Base-by-base conservation (phyloP, 2,888 invertebrate species). In the Lasioglossum lativentre region DNA sequence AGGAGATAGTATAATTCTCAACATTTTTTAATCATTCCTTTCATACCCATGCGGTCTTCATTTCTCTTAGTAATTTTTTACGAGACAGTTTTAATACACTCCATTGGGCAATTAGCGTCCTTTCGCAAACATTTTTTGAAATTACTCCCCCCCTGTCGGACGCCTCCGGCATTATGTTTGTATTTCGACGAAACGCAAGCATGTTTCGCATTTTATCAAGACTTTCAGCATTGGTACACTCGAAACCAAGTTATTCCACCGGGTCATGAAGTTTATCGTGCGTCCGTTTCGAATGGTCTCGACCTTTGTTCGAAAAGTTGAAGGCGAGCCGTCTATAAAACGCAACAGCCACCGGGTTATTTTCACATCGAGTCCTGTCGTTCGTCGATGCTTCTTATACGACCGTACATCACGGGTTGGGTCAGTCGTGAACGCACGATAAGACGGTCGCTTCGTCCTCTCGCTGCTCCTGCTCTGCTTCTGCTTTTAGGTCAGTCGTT, bases 401-500 rank as follows among this genome's bases (percentile, higher is more conserved):
- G 85, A 79, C 59, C 79, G 76, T 84, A 82, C 73, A 63, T 82
- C 71, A 75, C 68, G 38, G 47, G 19, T 52, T 47, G 66, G 47
- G 79, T 38, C 75, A 71, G 71, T 73, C 68, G 70, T 71, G 77
- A 73, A 52, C 74, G 59, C 23, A 45, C 79, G 83, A 83, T 85
- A 83, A 83, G 76, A 47, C 68, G 56, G 83, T 59, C 14, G 40
- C 76, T 59, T 19, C 70, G 52, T 70, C 76, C 42, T 74, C 56
- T 56, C 56, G 56, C n/a, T n/a, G n/a, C 52, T n/a, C 0, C 10
- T 52, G 52, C 52, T 52, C 52, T n/a, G 27, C 63, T 19, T 30
- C 76, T 70, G 76, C 72, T 85, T 83, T 72, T 76, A 76, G 85
- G 85, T 83, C 85, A 74, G 76, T 70, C 79, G 76, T 83, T 83